Conservation (phyloP, 2,888 invertebrate species). For the Lagria hirta region DNA sequence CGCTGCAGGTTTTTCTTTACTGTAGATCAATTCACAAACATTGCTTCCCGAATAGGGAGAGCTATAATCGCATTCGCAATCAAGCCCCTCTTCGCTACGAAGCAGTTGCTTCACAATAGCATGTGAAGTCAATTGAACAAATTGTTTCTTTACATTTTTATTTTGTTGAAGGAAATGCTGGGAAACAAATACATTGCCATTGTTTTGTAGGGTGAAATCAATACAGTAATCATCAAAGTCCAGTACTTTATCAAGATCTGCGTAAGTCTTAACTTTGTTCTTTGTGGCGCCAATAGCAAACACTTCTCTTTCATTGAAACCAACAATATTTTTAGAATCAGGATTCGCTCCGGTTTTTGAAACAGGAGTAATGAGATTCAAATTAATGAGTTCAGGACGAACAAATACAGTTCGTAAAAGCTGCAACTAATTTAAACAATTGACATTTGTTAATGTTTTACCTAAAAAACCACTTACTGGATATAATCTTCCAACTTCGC, state of each 20-base stretch:
- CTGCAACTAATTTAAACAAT: conserved; percentile 41
- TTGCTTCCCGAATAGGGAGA: conserved; percentile 40
- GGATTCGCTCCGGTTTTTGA: conserved; percentile 58
- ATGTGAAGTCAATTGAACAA: conserved; percentile 58
- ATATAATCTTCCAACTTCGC: conserved; percentile 59
- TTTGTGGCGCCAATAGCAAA: conserved; percentile 65
- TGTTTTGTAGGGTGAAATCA: conserved; percentile 65
- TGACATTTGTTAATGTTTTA: neutral
- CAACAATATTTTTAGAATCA: conserved; percentile 60
- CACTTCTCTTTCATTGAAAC: conserved; percentile 63
- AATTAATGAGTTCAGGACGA: conserved; percentile 60
- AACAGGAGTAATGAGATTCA: conserved; percentile 65
- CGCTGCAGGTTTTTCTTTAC: conserved; percentile 38
- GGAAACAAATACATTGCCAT: conserved; percentile 67
- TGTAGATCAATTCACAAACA: conserved; percentile 41
- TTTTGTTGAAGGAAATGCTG: conserved; percentile 59
- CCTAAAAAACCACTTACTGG: conserved; percentile 55
- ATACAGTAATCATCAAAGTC: conserved; percentile 66
- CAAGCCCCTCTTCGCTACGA: conserved; percentile 50
- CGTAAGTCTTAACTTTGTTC: conserved; percentile 61
- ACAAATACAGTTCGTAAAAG: conserved; percentile 48
- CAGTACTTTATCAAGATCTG: conserved; percentile 60
- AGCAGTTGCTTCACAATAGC: conserved; percentile 55
- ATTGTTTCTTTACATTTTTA: conserved; percentile 64
- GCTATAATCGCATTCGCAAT: conserved; percentile 53